Evolutionary conservation across 1,140 invertebrate species (phyloP).

Genomic region (Plutomurus gul): DNA sequence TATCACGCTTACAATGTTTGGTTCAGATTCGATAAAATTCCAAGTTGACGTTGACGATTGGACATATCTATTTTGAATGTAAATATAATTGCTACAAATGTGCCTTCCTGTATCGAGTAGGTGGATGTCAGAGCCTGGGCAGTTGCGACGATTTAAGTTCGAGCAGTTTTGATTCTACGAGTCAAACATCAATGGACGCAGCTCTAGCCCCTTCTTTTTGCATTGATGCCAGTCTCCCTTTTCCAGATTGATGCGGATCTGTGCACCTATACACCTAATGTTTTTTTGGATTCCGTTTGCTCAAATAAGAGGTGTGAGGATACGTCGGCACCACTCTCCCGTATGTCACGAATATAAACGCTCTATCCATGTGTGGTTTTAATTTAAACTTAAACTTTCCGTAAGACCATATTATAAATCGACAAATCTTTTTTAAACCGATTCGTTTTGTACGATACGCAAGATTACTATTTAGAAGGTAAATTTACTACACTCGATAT

Average conservation of each 20-base stretch:
- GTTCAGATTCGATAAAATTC: no score
- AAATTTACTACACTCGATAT: no score
- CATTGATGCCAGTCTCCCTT: slow-evolving; percentile 49
- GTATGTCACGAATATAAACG: no score
- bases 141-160: slow-evolving; percentile 76
- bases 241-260: slow-evolving; percentile 43
- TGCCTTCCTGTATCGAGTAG: slow-evolving; percentile 55
- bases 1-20: no score
- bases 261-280: background rate
- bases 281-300: background rate
- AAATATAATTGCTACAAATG: background rate
- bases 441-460: no score
- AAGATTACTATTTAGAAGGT: no score
- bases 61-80: no score
- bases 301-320: background rate
- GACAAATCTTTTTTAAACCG: no score
- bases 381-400: no score
- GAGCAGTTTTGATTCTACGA: slow-evolving; percentile 79
- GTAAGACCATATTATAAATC: no score
- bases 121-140: slow-evolving; percentile 64
- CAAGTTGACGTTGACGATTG: no score
- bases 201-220: slow-evolving; percentile 45
- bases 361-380: no score
- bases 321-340: background rate
- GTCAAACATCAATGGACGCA: slow-evolving; percentile 76